phyloP scores from a whole-genome alignment of 2,888 invertebrate species.

The Coecobrya sp. region DNA sequence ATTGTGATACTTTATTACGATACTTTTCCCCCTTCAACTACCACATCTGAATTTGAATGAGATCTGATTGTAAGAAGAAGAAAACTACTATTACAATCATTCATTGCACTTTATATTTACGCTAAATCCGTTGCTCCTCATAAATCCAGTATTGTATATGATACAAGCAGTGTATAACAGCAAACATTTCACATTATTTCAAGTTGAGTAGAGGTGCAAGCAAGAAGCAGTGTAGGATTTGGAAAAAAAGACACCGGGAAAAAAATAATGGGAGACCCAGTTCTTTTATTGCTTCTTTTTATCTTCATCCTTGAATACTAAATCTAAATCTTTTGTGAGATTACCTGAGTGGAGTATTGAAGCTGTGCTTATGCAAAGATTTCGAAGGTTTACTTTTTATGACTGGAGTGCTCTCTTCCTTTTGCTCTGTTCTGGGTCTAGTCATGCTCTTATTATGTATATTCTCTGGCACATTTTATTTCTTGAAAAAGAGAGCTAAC shows the following conservation, averaged over 20 bases:
- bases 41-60: neutral
- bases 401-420: neutral
- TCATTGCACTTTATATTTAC: neutral
- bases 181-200: neutral
- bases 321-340: constrained; percentile 8
- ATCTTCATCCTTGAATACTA: neutral
- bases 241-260: neutral
- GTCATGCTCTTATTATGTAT: too few species aligned
- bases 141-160: neutral
- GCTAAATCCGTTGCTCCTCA: neutral
- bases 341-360: neutral
- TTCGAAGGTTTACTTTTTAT: neutral
- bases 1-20: neutral
- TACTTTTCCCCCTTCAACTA: neutral
- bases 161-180: neutral
- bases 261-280: neutral
- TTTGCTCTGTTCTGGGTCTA: neutral
- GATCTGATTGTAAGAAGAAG: constrained; percentile 13
- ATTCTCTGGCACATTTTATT: too few species aligned
- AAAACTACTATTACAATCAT: neutral
- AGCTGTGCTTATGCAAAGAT: neutral
- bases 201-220: neutral
- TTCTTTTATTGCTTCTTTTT: constrained; percentile 6
- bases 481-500: neutral
- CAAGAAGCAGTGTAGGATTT: neutral